Evolutionary conservation across 1,140 invertebrate species (phyloP).

Genomic region (Temnothorax longispinosus): DNA sequence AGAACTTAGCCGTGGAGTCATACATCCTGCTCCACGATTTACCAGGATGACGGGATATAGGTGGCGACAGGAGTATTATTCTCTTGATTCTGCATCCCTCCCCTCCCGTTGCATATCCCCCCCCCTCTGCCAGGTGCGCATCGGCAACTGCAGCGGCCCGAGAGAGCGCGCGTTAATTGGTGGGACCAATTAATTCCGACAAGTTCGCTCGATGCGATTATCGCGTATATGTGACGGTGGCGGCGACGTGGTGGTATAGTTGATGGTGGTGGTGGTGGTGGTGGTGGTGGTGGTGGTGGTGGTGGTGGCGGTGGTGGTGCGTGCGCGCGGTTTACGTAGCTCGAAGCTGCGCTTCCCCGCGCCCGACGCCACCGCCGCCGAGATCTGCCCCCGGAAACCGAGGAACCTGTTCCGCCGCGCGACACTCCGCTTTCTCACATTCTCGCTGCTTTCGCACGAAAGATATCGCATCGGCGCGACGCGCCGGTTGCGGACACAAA

Average conservation of each 20-base stretch:
- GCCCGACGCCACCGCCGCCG: slow-evolving; percentile 26
- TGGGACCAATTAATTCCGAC: slow-evolving; percentile 85
- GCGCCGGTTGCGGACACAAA: slow-evolving; percentile 66
- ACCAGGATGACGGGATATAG: slow-evolving; percentile 29
- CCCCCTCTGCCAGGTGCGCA: slow-evolving; percentile 57
- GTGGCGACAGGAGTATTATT: slow-evolving; percentile 36
- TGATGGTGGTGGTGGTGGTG: background rate
- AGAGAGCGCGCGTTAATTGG: slow-evolving; percentile 84
- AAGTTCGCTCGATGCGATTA: slow-evolving; percentile 83
- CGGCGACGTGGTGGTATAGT: background rate
- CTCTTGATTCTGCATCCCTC: background rate
- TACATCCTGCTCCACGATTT: background rate
- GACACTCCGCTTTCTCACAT: slow-evolving; percentile 68
- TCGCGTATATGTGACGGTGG: slow-evolving; percentile 66
- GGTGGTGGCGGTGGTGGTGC: background rate
- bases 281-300: background rate
- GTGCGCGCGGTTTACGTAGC: background rate
- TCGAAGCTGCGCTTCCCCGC: background rate
- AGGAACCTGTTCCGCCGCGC: slow-evolving; percentile 80
- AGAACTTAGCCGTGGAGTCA: background rate
- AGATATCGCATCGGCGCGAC: slow-evolving; percentile 67
- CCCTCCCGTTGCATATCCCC: slow-evolving; percentile 23
- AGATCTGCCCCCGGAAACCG: slow-evolving; percentile 81
- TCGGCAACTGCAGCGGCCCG: slow-evolving; percentile 28
- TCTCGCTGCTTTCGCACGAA: slow-evolving; percentile 69